These are phyloP conservation scores for Dicentrarchus labrax DNA, from an alignment of 2,113 vertebrate species.

Conservation along the genomic window DNA sequence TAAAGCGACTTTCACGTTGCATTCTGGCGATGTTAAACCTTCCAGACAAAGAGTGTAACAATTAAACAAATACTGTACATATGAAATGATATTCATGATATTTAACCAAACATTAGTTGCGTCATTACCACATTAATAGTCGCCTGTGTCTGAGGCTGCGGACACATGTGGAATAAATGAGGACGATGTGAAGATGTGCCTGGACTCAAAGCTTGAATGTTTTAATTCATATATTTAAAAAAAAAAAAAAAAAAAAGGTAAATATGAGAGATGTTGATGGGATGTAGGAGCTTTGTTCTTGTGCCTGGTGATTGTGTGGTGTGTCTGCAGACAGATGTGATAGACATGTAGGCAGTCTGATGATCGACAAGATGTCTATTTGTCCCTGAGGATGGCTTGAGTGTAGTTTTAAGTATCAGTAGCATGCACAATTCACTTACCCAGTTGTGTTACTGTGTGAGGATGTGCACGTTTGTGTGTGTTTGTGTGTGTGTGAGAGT, in stretches of 20 bases:
- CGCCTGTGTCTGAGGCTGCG: background rate
- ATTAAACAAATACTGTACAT: constrained; percentile 17
- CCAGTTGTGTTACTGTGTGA: background rate
- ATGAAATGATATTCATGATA: background rate
- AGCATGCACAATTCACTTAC: background rate
- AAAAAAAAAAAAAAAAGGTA: constrained; percentile 5
- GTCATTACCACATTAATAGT: background rate
- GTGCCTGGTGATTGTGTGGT: background rate
- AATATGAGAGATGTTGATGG: background rate
- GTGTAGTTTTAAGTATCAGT: background rate
- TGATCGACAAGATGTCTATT: background rate
- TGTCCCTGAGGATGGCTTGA: background rate
- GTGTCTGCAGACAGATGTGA: background rate
- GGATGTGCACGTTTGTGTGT: background rate
- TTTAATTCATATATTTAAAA: background rate
- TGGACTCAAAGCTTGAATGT: background rate
- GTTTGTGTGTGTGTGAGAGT: background rate
- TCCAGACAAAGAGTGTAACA: constrained; percentile 21
- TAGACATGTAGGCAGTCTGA: background rate
- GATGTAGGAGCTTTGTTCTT: background rate
- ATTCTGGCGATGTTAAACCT: background rate
- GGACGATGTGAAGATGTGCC: constrained; percentile 7
- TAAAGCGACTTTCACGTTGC: background rate
- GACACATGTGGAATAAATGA: background rate
- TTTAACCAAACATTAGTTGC: background rate